phyloP scores from a whole-genome alignment of 1,140 invertebrate genomes.

The Orius insidiosus region DNA sequence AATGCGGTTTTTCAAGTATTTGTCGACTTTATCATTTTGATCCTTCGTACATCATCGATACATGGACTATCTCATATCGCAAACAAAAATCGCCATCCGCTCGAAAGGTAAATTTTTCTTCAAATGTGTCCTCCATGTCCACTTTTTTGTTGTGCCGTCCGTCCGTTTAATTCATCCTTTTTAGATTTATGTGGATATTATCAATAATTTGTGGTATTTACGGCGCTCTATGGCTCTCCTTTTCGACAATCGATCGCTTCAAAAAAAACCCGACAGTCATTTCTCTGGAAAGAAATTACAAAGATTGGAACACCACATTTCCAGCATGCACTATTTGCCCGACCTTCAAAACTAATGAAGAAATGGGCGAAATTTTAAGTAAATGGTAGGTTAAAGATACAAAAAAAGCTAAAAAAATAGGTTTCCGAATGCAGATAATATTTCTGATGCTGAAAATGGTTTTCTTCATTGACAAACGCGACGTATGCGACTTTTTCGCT shows the following conservation, averaged over 20 bases:
- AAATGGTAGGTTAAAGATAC: no score
- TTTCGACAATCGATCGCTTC: slow-evolving; percentile 40
- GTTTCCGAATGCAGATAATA: slow-evolving; percentile 1
- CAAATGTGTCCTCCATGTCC: no score
- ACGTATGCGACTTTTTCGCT: slow-evolving; percentile 36
- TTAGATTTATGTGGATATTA: slow-evolving; percentile 28
- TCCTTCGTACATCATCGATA: slow-evolving; percentile 15
- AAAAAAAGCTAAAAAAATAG: no score
- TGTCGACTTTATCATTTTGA: slow-evolving; percentile 8
- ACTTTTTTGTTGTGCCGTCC: no score
- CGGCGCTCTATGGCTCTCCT: slow-evolving; percentile 32
- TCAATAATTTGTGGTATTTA: slow-evolving; percentile 27
- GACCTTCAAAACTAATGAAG: background rate
- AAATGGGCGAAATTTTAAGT: no score
- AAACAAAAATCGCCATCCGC: slow-evolving; percentile 12
- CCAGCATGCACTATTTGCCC: slow-evolving; percentile 36
- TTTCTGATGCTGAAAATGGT: background rate
- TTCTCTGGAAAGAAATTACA: slow-evolving; percentile 50
- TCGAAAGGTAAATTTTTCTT: slow-evolving; percentile 13
- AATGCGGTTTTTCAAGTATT: no score
- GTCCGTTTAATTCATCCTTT: background rate
- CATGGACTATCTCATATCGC: slow-evolving; percentile 18
- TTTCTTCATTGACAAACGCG: slow-evolving; percentile 29
- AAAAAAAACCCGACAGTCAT: slow-evolving; percentile 48
- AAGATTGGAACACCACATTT: slow-evolving; percentile 50